Evolutionary conservation across 2,113 vertebrate genomes (phyloP), one percentile per base, ranked within the genome.

Genomic region (Pelecanus crispus): DNA sequence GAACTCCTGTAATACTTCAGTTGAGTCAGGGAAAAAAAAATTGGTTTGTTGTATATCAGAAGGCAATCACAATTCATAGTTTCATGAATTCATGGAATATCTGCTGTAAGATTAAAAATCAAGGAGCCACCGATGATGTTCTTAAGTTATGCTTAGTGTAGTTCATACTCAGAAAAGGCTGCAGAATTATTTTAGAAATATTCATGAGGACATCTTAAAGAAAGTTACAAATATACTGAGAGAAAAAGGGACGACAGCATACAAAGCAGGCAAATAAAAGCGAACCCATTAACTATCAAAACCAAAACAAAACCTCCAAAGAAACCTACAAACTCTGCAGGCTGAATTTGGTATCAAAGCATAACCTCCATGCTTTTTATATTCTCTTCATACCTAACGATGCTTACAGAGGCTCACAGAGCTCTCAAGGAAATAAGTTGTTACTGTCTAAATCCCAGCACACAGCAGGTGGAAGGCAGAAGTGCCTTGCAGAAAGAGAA

Each of bases 371-470:
- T 86, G 42, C 21, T 91, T 91, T 81, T 66, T 26, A 13, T 62
- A 77, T 85, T 96, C 95, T 97, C 90, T 94, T 91, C 92, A 28
- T 95, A 78, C 45, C 84, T 62, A 83, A 56, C 40, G 95, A 96
- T 95, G 95, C 95, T 97, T 94, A 92, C 94, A 97, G 96, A 95
- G 88, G 82, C 92, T 91, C 52, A 38, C 11, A 3, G 81, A 95
- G 92, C 65, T 94, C 94, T 74, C 36, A 68, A 92, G 96, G 94
- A 97, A 97, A 86, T 92, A 94, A 95, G 58, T 31, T 77, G 71
- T 62, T 74, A 44, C 25, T 44, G 80, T 81, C 92, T 55, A 68
- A 92, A 84, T 72, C 77, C 56, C 34, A 0, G 93, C 96, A 95
- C 91, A 21, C 77, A 94, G 97, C 92, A 94, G 90, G 96, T 83